Evolutionary conservation across 2,888 invertebrate genomes (phyloP).

Genomic region (Leptinotarsa haldemani): DNA sequence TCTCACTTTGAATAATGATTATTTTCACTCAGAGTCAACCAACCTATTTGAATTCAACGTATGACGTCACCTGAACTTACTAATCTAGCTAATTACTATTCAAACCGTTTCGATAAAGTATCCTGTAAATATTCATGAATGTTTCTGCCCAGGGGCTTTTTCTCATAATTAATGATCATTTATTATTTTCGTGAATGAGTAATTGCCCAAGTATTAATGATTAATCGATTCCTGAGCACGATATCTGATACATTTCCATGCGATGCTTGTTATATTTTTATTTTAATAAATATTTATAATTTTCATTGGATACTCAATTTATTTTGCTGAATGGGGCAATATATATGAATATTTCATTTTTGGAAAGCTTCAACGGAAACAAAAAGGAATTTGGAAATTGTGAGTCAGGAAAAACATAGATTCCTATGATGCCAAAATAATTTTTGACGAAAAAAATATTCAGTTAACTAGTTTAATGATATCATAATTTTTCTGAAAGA

Average conservation of each 20-base stretch:
- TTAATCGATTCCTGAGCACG: conserved; percentile 3
- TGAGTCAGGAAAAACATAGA: too few species aligned
- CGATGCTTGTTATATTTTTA: too few species aligned
- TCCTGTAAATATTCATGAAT: not conserved
- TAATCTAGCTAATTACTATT: not conserved
- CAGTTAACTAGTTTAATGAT: too few species aligned
- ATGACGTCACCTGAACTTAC: not conserved
- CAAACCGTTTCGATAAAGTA: not conserved
- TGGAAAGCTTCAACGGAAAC: too few species aligned
- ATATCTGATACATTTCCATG: not conserved
- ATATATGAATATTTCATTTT: too few species aligned
- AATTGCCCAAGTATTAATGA: not conserved
- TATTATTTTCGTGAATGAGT: not conserved
- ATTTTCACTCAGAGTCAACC: not conserved
- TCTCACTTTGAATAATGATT: not conserved
- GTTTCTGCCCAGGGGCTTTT: conserved; percentile 1
- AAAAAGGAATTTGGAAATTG: too few species aligned
- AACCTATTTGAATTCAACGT: not conserved
- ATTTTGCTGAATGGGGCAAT: too few species aligned
- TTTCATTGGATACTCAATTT: too few species aligned
- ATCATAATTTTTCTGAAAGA: too few species aligned
- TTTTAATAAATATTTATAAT: too few species aligned
- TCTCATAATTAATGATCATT: conserved; percentile 16
- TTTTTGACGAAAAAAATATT: too few species aligned
- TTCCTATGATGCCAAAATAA: too few species aligned